Evolutionary conservation across 2,888 invertebrate genomes (phyloP).

Genomic region (Philereme vetulata): DNA sequence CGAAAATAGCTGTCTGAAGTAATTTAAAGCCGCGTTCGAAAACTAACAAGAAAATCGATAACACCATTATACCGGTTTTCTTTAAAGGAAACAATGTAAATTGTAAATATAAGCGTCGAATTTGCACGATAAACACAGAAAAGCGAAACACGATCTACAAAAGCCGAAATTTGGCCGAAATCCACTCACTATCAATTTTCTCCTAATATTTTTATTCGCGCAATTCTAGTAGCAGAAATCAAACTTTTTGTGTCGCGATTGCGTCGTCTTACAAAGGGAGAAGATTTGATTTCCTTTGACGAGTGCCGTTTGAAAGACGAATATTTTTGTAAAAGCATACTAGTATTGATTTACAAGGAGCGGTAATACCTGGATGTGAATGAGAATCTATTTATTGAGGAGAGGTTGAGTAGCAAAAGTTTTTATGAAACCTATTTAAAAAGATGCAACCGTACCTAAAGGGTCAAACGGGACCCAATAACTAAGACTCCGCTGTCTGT

Average conservation of each 20-base stretch:
- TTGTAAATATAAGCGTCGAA: no score
- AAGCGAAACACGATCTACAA: background rate
- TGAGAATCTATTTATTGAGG: background rate
- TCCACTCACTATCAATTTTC: conserved; percentile 13
- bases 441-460: no score
- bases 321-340: conserved; percentile 12
- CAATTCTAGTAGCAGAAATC: conserved; percentile 14
- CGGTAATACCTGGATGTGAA: conserved; percentile 6
- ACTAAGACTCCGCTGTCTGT: no score
- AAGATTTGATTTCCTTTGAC: conserved; percentile 27
- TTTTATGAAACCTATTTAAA: no score
- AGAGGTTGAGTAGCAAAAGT: no score
- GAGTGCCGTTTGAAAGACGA: conserved; percentile 19
- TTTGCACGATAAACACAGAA: background rate
- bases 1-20: no score
- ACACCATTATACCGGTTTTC: no score
- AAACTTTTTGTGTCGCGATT: conserved; percentile 10
- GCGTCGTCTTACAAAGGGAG: conserved; percentile 21
- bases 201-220: conserved; percentile 2
- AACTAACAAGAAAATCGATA: no score
- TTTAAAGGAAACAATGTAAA: no score
- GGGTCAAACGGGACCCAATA: no score
- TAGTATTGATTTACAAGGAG: conserved; percentile 24
- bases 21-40: no score
- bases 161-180: conserved; percentile 2